Evolutionary conservation across 2,797 vertebrate genomes (phyloP).

Genomic region (Helostoma temminkii): DNA sequence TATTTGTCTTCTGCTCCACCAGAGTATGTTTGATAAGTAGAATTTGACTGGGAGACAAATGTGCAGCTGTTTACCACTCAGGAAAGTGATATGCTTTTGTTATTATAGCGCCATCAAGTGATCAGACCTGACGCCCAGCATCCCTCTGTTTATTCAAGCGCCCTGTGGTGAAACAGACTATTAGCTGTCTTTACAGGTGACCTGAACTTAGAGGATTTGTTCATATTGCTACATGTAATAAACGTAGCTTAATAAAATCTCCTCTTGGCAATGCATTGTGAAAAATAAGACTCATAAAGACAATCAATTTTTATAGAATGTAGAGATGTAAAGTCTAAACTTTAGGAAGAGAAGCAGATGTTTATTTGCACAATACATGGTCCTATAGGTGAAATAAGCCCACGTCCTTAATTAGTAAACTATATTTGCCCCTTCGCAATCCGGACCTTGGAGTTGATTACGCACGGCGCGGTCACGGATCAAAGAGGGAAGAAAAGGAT

Average conservation of each 20-base stretch:
- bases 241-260: neutral
- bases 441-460: slow-evolving; percentile 63
- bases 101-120: slow-evolving; percentile 82
- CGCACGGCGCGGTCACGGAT: slow-evolving; percentile 57
- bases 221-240: neutral
- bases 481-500: slow-evolving; percentile 31
- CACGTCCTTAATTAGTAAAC: slow-evolving; percentile 35
- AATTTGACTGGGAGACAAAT: slow-evolving; percentile 26
- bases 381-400: neutral
- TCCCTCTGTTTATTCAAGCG: slow-evolving; percentile 29
- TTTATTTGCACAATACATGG: neutral
- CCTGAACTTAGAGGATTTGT: slow-evolving; percentile 5
- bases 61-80: slow-evolving; percentile 18
- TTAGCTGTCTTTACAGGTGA: slow-evolving; percentile 26
- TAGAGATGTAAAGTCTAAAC: neutral
- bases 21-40: slow-evolving; percentile 22
- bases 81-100: slow-evolving; percentile 49
- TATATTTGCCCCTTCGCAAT: slow-evolving; percentile 41
- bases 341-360: neutral
- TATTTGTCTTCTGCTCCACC: slow-evolving; percentile 18
- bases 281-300: slow-evolving; percentile 1
- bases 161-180: slow-evolving; percentile 14
- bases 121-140: slow-evolving; percentile 35
- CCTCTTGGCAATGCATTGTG: neutral
- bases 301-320: neutral